Conservation (phyloP, 1,140 invertebrate species). For the Conus ventricosus region DNA sequence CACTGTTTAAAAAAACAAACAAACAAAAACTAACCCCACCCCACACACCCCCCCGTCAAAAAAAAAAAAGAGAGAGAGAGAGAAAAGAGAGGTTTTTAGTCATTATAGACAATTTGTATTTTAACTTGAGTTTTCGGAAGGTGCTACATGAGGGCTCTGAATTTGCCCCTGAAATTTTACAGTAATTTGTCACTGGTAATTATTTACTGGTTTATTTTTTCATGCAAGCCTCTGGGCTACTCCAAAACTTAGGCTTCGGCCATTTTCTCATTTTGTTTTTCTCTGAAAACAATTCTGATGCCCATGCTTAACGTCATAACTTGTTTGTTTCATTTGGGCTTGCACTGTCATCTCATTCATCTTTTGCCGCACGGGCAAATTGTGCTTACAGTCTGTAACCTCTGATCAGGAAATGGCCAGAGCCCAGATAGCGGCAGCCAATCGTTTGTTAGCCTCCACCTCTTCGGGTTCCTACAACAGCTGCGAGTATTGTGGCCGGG, state of each 20-base stretch:
- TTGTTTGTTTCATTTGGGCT: slow-evolving; percentile 7
- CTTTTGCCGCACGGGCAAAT: background rate
- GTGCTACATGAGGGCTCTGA: background rate
- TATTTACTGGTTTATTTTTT: no score
- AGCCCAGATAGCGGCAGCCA: slow-evolving; percentile 31
- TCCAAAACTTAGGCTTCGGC: background rate
- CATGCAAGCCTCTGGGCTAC: no score
- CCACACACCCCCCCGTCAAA: no score
- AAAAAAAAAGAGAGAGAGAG: no score
- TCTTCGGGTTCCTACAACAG: slow-evolving; percentile 29
- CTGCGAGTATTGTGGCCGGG: slow-evolving; percentile 46
- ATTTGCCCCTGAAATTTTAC: background rate
- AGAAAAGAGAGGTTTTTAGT: no score
- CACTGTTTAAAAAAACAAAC: no score
- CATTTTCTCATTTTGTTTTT: background rate
- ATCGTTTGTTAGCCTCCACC: slow-evolving; percentile 28
- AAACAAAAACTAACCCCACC: no score
- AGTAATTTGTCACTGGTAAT: no score
- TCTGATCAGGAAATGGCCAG: slow-evolving; percentile 33
- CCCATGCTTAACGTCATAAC: background rate
- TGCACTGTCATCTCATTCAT: slow-evolving; percentile 9
- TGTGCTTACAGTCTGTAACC: slow-evolving; percentile 14
- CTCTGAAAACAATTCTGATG: background rate
- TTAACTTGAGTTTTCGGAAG: no score
- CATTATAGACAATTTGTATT: no score